Percentiles rank a stretch among this genome's conserved stretches.
Conservation (phyloP, 2,113 vertebrate species). For the Albula glossodonta region DNA sequence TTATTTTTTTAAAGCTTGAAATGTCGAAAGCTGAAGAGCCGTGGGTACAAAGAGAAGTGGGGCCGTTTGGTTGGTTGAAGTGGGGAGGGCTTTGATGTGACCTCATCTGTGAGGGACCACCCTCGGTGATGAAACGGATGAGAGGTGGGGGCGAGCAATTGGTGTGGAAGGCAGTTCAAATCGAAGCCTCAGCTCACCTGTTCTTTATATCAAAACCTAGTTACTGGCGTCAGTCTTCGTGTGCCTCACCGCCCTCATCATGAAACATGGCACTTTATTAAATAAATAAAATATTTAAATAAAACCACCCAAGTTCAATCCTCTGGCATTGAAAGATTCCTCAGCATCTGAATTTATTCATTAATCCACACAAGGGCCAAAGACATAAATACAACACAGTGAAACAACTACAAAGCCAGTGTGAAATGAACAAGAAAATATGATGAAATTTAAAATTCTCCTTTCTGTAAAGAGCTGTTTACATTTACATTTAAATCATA, state of each 20-base stretch:
- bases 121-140: conserved; percentile 52
- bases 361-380: too few relatives aligned
- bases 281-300: background rate
- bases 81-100: conserved; percentile 58
- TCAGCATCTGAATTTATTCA: too few relatives aligned
- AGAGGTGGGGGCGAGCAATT: conserved; percentile 12
- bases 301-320: background rate
- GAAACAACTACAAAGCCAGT: too few relatives aligned
- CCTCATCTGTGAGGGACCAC: conserved; percentile 47
- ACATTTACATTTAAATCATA: too few relatives aligned
- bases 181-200: background rate
- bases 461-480: too few relatives aligned
- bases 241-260: background rate
- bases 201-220: background rate
- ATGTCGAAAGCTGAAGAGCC: conserved; percentile 55
- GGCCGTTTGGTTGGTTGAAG: conserved; percentile 51
- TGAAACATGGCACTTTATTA: background rate
- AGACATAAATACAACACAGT: too few relatives aligned
- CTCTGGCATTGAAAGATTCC: too few relatives aligned
- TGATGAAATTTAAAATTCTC: too few relatives aligned
- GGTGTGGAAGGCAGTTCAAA: background rate
- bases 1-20: conserved; percentile 42
- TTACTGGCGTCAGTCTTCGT: background rate
- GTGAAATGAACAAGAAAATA: too few relatives aligned
- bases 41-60: conserved; percentile 52